Percentiles rank a stretch among this genome's conserved stretches.
These are phyloP conservation scores for Diplogasteroides magnus DNA, from an alignment of 1,140 invertebrate genomes.

Conservation along the genomic window DNA sequence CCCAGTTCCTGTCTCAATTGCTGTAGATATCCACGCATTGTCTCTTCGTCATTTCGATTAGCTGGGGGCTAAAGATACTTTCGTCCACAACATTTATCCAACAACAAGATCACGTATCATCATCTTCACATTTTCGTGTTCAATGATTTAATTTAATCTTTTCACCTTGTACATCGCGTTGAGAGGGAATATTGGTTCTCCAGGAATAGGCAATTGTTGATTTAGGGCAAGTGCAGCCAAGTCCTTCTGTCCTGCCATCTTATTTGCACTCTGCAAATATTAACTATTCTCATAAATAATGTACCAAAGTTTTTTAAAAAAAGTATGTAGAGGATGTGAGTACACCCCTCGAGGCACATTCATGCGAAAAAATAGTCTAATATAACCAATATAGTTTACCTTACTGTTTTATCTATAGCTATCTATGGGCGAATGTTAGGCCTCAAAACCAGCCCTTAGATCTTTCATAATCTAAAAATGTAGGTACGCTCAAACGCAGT, in stretches of 20 bases:
- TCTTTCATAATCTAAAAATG: too few relatives aligned
- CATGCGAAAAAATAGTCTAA: slow-evolving; percentile 1
- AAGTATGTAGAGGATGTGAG: slow-evolving; percentile 1
- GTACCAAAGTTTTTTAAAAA: slow-evolving; percentile 10
- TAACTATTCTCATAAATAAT: slow-evolving; percentile 13
- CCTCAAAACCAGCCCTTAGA: too few relatives aligned
- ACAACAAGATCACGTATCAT: too few relatives aligned
- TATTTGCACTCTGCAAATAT: slow-evolving; percentile 56
- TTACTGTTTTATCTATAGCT: too few relatives aligned
- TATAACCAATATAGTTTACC: too few relatives aligned
- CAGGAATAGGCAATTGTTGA: slow-evolving; percentile 91
- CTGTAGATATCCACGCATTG: slow-evolving; percentile 83
- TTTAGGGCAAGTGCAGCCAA: slow-evolving; percentile 86
- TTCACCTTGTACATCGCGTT: slow-evolving; percentile 84
- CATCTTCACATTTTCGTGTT: not conserved
- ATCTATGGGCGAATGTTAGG: too few relatives aligned
- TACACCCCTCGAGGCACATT: slow-evolving; percentile 13
- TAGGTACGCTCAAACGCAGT: too few relatives aligned
- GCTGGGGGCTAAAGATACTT: slow-evolving; percentile 13
- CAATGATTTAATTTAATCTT: too few relatives aligned
- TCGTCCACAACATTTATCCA: too few relatives aligned
- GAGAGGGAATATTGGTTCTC: slow-evolving; percentile 88
- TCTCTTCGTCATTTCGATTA: slow-evolving; percentile 60
- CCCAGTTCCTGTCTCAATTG: slow-evolving; percentile 94
- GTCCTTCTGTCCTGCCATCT: slow-evolving; percentile 83